phyloP scores from a whole-genome alignment of 2,113 vertebrate genomes.

The Sphaerodactylus townsendi region DNA sequence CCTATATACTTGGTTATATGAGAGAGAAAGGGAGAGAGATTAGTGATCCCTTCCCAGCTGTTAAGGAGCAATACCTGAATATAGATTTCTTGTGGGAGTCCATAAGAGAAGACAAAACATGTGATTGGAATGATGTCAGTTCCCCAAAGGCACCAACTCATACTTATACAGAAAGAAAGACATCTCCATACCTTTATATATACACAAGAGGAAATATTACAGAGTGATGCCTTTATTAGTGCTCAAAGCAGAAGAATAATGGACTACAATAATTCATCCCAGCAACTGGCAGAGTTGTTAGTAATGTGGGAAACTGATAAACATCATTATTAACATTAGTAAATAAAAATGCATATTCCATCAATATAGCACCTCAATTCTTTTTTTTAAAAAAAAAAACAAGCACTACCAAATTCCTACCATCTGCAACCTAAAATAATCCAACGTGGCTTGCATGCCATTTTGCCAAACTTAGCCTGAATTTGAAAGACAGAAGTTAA shows the following conservation, averaged over 20 bases:
- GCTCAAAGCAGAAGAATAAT: conserved; percentile 24
- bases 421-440: not conserved
- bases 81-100: conserved; percentile 43
- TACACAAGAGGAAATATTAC: conserved; percentile 28
- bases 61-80: conserved; percentile 40
- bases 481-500: not conserved
- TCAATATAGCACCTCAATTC: not conserved
- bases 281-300: not conserved
- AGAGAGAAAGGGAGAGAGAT: conserved; percentile 34
- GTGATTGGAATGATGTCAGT: conserved; percentile 37
- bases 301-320: not conserved
- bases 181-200: conserved; percentile 39
- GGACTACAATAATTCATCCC: not conserved
- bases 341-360: not conserved
- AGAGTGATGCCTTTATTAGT: conserved; percentile 40
- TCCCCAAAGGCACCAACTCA: conserved; percentile 35
- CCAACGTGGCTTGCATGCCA: not conserved
- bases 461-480: not conserved
- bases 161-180: conserved; percentile 36
- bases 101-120: conserved; percentile 39
- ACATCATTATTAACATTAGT: not conserved
- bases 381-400: not conserved
- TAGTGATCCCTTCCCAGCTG: conserved; percentile 46
- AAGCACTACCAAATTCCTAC: not conserved
- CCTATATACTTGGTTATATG: conserved; percentile 43